These are phyloP conservation scores for Leptinotarsa lineolata DNA, from an alignment of 1,140 invertebrate species.

Conservation along the genomic window DNA sequence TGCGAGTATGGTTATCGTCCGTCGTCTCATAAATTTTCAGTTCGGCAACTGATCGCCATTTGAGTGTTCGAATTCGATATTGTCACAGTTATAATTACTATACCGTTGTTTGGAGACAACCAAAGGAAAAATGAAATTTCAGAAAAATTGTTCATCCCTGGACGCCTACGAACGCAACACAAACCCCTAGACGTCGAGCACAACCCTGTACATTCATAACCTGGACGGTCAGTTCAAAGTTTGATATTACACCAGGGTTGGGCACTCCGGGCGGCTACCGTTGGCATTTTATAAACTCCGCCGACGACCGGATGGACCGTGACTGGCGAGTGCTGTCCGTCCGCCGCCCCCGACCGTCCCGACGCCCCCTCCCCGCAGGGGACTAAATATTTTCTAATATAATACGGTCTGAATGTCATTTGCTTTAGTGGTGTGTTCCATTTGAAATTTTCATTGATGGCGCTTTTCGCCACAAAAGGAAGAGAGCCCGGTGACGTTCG, in stretches of 20 bases:
- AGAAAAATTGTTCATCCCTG: too few species aligned
- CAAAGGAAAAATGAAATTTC: too few species aligned
- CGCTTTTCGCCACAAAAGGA: conserved; percentile 18
- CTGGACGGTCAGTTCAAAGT: conserved; percentile 11
- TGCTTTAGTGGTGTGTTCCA: conserved; percentile 21
- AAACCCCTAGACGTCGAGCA: not conserved
- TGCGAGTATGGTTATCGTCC: too few species aligned
- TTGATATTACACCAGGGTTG: conserved; percentile 16
- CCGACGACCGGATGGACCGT: not conserved
- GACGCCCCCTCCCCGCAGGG: not conserved
- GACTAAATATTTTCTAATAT: conserved; percentile 29
- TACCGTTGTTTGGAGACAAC: too few species aligned
- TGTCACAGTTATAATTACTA: too few species aligned
- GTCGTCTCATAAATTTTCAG: too few species aligned
- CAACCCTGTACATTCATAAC: conserved; percentile 12
- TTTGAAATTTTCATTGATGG: conserved; percentile 25
- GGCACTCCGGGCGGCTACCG: not conserved
- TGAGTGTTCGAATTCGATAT: too few species aligned
- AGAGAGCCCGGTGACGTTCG: not conserved
- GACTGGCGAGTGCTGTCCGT: conserved; percentile 15
- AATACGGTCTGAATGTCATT: conserved; percentile 24
- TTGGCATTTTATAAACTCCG: conserved; percentile 25
- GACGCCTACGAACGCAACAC: not conserved
- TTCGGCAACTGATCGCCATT: too few species aligned
- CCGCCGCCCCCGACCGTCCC: not conserved